phyloP scores from a whole-genome alignment of 2,888 invertebrate species.

The Adelognathus sp. region DNA sequence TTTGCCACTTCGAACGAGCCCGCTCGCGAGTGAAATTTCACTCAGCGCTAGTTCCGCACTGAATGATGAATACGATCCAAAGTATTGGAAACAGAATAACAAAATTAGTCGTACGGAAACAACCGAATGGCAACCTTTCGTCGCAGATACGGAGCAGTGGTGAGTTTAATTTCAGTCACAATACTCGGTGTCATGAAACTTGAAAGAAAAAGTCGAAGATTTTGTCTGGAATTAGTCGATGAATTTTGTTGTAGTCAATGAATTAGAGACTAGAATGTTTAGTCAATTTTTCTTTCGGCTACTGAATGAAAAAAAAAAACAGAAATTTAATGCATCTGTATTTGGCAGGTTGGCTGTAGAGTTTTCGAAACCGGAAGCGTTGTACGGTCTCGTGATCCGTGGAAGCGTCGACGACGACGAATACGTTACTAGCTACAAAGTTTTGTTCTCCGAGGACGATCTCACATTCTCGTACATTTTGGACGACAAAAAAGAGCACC shows the following conservation, averaged over 20 bases:
- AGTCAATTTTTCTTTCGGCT: neutral
- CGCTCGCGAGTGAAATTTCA: slow-evolving; percentile 80
- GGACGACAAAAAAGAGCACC: slow-evolving; percentile 82
- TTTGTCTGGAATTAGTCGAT: no score
- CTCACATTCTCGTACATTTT: slow-evolving; percentile 84
- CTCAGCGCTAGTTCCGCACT: slow-evolving; percentile 85
- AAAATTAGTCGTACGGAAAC: slow-evolving; percentile 75
- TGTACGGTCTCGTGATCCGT: slow-evolving; percentile 89
- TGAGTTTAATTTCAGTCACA: neutral
- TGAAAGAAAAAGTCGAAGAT: no score
- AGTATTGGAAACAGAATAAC: slow-evolving; percentile 82
- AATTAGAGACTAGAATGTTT: no score
- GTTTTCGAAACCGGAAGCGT: slow-evolving; percentile 85
- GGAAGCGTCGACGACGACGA: slow-evolving; percentile 87
- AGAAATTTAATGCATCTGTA: no score
- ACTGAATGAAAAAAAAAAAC: no score
- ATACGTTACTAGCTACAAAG: slow-evolving; percentile 90
- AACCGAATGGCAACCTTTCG: slow-evolving; percentile 88
- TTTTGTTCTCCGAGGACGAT: slow-evolving; percentile 88
- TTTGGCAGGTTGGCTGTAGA: slow-evolving; percentile 84
- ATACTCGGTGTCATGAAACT: no score
- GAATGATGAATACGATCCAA: slow-evolving; percentile 82
- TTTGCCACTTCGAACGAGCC: slow-evolving; percentile 77
- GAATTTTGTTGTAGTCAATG: no score
- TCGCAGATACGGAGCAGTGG: slow-evolving; percentile 85